Evolutionary conservation across 2,888 invertebrate species (phyloP).

Genomic region (Caenorhabditis drosophilae): DNA sequence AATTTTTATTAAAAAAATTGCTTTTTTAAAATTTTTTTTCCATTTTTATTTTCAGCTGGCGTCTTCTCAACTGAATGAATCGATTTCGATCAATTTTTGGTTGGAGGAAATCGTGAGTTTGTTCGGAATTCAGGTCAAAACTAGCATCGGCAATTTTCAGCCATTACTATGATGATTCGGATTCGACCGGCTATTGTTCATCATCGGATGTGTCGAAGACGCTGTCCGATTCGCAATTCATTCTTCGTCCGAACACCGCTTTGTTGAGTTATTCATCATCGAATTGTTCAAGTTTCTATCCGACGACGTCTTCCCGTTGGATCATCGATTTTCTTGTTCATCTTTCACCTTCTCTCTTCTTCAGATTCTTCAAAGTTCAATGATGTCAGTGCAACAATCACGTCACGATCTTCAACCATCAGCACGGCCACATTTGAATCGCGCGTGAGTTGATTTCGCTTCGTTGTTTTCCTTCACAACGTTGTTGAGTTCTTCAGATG

Average conservation of each 20-base stretch:
- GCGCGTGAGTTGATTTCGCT: constrained; percentile 17
- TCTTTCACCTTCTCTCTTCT: constrained; percentile 11
- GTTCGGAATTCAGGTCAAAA: background rate
- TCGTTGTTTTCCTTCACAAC: too few relatives aligned
- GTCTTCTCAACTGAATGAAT: too few relatives aligned
- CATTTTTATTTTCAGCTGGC: too few relatives aligned
- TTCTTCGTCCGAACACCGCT: constrained; percentile 35
- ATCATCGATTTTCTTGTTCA: background rate
- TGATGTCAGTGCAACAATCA: constrained; percentile 19
- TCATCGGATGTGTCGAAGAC: constrained; percentile 37
- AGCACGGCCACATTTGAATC: constrained; percentile 25
- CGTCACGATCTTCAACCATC: constrained; percentile 24
- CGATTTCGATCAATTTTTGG: background rate
- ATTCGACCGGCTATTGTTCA: constrained; percentile 44
- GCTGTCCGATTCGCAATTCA: constrained; percentile 46
- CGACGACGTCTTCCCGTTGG: background rate
- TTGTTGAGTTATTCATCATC: background rate
- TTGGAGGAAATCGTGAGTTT: constrained; percentile 27
- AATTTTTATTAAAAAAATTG: too few relatives aligned
- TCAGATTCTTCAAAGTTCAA: constrained; percentile 10
- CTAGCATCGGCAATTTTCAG: constrained; percentile 1
- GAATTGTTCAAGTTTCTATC: background rate
- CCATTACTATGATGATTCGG: constrained; percentile 42
- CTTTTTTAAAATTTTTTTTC: too few relatives aligned
- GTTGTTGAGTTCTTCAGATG: constrained; percentile 10